These are phyloP conservation scores for Ophonus ardosiacus DNA, from an alignment of 2,888 invertebrate genomes.

Conservation along the genomic window DNA sequence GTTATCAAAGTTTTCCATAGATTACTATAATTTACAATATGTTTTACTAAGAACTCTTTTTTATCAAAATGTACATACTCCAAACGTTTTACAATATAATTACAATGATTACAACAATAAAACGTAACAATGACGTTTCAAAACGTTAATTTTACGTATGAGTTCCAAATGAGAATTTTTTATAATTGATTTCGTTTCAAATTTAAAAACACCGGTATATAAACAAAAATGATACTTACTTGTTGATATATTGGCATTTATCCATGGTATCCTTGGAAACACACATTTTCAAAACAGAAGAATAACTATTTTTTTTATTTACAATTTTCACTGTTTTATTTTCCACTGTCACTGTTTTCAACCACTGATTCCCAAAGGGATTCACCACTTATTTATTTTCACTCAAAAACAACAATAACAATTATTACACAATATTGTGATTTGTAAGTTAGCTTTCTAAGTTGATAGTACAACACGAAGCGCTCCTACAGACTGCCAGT, in stretches of 20 bases:
- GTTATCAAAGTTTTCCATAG: neutral
- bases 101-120: no score
- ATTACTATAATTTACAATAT: no score
- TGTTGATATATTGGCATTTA: slow-evolving; percentile 54
- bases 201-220: neutral
- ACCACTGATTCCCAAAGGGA: neutral
- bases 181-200: neutral
- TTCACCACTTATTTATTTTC: slow-evolving; percentile 22
- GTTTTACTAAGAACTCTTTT: neutral
- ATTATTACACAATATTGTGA: slow-evolving; percentile 36
- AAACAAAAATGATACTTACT: slow-evolving; percentile 7
- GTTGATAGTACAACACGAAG: neutral
- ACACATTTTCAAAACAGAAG: slow-evolving; percentile 53
- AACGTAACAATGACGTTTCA: neutral
- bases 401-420: neutral
- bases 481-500: neutral
- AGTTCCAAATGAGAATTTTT: no score
- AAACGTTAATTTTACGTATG: neutral
- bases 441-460: neutral
- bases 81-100: neutral
- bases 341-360: slow-evolving; percentile 35
- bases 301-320: slow-evolving; percentile 45
- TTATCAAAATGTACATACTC: slow-evolving; percentile 28
- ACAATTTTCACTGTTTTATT: slow-evolving; percentile 28
- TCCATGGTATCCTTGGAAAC: slow-evolving; percentile 56